Percentiles rank a stretch among this genome's conserved stretches.
Conservation (phyloP, 2,797 vertebrate genomes). For the Ceryle rudis region DNA sequence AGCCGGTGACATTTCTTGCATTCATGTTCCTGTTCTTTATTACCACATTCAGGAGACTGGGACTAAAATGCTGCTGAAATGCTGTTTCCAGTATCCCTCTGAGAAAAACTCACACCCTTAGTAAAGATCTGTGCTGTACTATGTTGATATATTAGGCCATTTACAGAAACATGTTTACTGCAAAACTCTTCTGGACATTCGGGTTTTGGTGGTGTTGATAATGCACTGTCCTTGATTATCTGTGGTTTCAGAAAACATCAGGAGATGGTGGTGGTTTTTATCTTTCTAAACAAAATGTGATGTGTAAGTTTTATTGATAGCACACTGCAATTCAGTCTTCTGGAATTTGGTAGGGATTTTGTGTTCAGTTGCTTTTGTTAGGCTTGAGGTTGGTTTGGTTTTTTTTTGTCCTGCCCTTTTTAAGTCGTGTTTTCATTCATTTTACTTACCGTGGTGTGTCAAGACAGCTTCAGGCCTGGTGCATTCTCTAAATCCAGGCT, state of each 20-base stretch:
- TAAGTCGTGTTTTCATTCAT: not conserved
- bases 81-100: not conserved
- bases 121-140: not conserved
- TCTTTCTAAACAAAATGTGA: not conserved
- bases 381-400: not conserved
- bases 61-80: not conserved
- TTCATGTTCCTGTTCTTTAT: not conserved
- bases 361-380: not conserved
- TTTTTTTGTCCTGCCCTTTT: not conserved
- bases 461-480: not conserved
- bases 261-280: not conserved
- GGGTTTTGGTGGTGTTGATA: not conserved
- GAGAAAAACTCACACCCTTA: not conserved
- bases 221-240: not conserved
- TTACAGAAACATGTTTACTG: not conserved
- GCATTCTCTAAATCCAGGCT: not conserved
- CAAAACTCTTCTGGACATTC: not conserved
- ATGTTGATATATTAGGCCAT: not conserved
- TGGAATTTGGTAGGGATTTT: not conserved
- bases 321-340: not conserved
- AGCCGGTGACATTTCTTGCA: not conserved
- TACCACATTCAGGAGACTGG: not conserved
- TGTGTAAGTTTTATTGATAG: not conserved
- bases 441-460: not conserved
- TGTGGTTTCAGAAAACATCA: not conserved